Evolutionary conservation across 2,797 vertebrate genomes (phyloP), one percentile per base, ranked within the genome.

Genomic region (Meriones psammophilus): DNA sequence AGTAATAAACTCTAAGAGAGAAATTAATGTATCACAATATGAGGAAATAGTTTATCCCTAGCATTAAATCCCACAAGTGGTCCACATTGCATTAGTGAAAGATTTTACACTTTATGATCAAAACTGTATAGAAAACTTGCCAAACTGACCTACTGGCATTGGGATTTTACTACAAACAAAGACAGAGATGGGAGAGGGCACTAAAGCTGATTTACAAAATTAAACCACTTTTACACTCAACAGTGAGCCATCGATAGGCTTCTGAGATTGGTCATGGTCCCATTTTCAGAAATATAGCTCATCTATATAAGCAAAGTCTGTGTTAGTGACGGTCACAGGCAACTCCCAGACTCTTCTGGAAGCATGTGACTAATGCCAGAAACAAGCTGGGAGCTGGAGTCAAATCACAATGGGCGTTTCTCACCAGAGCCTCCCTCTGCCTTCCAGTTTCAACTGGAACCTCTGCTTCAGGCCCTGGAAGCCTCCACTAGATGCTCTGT

Each of bases 41-140:
- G 24, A 46, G 68, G n/a, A 56, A 90, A 84, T 85, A 50, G 74
- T 79, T 95, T 95, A 79, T 54, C 46, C 60, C 83, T 91, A 87
- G 69, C 58, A 17, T 93, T 88, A 81, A 74, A 88, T 42, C 50
- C 74, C 81, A 71, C 26, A 79, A 80, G 56, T 12, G 0, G 26
- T 87, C 78, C 66, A 88, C n/a, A 18, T 5, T 66, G 2, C 1
- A 85, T 92, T 56, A 36, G 4, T 80, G 60, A 95, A 77, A 85
- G 8, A n/a, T 76, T 80, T 92, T 33, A 78, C 8, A 24, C 81
- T 85, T 88, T 80, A 50, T 15, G 30, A 24, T n/a, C 30, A n/a
- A 69, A 96, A 56, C 28, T 30, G 13, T n/a, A 76, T 42, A 84
- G n/a, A 50, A n/a, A 69, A 88, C 74, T 88, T 95, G 9, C n/a